These are phyloP conservation scores for Lycopodina hypogea DNA, from an alignment of 37 sponge, comb jelly and placozoan genomes.

Conservation along the genomic window DNA sequence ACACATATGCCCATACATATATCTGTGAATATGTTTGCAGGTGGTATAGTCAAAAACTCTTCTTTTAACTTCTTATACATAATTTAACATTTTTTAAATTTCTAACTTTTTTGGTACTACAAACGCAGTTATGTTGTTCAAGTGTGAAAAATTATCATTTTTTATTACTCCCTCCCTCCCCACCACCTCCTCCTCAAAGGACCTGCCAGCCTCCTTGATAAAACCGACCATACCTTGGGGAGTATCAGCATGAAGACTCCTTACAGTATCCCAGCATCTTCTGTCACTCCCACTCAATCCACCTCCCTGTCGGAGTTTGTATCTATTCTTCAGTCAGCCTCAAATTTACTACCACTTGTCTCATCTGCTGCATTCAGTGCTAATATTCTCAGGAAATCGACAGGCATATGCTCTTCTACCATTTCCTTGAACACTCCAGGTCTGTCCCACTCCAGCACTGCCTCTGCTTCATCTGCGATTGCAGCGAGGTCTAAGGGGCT, in stretches of 20 bases:
- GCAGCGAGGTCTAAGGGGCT: not conserved
- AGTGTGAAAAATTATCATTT: no score
- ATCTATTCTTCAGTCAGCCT: not conserved
- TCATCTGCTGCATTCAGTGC: not conserved
- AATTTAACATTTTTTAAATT: no score
- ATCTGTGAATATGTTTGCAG: no score
- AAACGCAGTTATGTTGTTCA: no score
- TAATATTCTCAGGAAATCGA: not conserved
- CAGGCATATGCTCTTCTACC: not conserved
- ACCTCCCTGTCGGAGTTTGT: not conserved
- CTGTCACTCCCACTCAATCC: not conserved
- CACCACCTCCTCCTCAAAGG: no score
- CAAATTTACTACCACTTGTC: not conserved
- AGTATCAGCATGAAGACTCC: not conserved
- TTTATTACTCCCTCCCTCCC: no score
- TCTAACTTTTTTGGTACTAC: no score
- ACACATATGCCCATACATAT: no score
- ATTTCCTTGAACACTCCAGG: not conserved
- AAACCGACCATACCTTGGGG: not conserved
- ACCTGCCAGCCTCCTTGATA: slow-evolving; percentile 13
- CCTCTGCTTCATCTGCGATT: not conserved
- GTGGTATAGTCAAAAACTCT: no score
- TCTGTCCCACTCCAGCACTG: not conserved
- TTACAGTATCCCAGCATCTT: slow-evolving; percentile 3
- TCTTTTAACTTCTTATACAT: no score